Conservation (phyloP, 2,888 invertebrate species). For the Harpagoxenus sublaevis region DNA sequence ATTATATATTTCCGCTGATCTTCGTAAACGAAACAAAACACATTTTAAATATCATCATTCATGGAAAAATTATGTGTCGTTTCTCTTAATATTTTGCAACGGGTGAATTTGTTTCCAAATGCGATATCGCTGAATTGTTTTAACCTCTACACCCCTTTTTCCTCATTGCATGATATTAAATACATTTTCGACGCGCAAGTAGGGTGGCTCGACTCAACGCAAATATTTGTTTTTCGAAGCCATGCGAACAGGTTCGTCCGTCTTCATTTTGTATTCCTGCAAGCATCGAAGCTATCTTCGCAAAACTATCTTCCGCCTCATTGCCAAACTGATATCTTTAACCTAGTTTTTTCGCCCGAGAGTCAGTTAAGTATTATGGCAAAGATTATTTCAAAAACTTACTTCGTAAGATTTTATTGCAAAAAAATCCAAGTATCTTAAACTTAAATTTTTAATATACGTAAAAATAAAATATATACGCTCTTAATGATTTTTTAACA, state of each 20-base stretch:
- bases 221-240: constrained; percentile 68
- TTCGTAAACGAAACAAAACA: neutral
- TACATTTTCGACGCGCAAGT: constrained; percentile 43
- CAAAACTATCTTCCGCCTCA: constrained; percentile 21
- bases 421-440: neutral
- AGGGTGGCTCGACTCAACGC: constrained; percentile 31
- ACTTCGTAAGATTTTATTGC: neutral
- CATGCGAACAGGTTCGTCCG: constrained; percentile 28
- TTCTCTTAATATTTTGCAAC: neutral
- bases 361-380: neutral
- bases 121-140: neutral
- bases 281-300: constrained; percentile 24
- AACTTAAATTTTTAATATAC: neutral
- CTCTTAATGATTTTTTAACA: neutral
- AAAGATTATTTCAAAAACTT: constrained; percentile 17
- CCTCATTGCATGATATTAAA: constrained; percentile 47
- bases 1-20: constrained; percentile 9
- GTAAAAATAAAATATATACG: neutral
- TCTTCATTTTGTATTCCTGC: neutral
- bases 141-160: neutral
- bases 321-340: constrained; percentile 34
- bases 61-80: neutral
- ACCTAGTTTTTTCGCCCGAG: constrained; percentile 1
- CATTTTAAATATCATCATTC: neutral
- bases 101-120: neutral